Percentiles rank a stretch among this genome's conserved stretches.
These are phyloP conservation scores for Corydoras maculifer DNA, from an alignment of 2,113 vertebrate genomes.

Conservation along the genomic window DNA sequence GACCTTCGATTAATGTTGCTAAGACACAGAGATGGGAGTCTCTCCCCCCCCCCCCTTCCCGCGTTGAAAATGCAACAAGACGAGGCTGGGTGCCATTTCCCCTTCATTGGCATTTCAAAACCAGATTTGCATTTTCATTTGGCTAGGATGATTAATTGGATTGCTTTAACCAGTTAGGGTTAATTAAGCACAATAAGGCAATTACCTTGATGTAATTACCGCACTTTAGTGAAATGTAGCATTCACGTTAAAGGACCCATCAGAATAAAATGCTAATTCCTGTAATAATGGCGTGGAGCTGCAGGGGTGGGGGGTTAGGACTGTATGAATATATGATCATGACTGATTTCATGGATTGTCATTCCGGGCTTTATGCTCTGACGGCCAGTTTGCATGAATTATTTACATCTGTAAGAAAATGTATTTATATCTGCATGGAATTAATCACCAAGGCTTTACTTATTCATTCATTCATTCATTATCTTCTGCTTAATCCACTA, in stretches of 20 bases:
- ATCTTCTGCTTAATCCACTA: too few species aligned
- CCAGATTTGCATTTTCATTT: constrained; percentile 12
- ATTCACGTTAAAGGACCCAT: constrained; percentile 3
- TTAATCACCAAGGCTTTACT: too few species aligned
- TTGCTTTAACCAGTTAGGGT: constrained; percentile 5
- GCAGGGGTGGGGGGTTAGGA: too few species aligned
- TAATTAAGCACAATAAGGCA: constrained; percentile 21
- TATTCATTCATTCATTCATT: too few species aligned
- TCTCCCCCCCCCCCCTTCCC: too few species aligned
- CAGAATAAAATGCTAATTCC: not conserved
- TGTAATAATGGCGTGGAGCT: not conserved
- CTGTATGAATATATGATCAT: not conserved
- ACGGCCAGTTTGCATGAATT: not conserved
- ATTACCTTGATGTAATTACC: constrained; percentile 24
- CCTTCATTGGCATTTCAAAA: constrained; percentile 7
- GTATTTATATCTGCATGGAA: too few species aligned
- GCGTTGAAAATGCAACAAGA: not conserved
- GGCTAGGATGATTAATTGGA: constrained; percentile 5
- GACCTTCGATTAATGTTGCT: constrained; percentile 43
- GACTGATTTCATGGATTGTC: not conserved
- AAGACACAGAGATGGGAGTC: constrained; percentile 35
- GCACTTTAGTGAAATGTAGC: not conserved
- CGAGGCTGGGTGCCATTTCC: not conserved
- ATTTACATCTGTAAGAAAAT: not conserved
- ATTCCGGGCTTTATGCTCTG: not conserved